A percentile compares a stretch with the other conserved stretches of the same genome.
Conservation (phyloP, 2,888 invertebrate species). For the Drosophila algonquin region DNA sequence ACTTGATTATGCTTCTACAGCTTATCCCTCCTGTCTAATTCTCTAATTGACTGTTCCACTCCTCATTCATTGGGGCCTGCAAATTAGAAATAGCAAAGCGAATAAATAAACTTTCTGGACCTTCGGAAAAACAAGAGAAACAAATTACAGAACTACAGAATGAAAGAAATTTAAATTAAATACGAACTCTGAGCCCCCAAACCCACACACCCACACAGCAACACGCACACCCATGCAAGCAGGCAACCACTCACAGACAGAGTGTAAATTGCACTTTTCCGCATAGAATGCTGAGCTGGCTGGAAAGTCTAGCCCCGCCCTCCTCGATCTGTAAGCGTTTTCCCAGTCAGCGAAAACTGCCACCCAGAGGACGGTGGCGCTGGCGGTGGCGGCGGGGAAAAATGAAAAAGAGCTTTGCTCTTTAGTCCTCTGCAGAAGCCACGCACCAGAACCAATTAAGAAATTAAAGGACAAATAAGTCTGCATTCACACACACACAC, state of each 20-base stretch:
- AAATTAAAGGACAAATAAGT: constrained; percentile 79
- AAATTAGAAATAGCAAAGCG: background rate
- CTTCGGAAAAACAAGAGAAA: constrained; percentile 7
- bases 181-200: constrained; percentile 21
- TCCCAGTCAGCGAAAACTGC: constrained; percentile 16
- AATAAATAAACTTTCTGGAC: constrained; percentile 20
- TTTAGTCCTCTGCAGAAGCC: constrained; percentile 39
- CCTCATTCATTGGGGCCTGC: background rate
- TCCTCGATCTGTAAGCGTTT: constrained; percentile 15
- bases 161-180: constrained; percentile 31
- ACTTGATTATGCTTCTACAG: background rate
- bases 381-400: too few species aligned
- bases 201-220: background rate
- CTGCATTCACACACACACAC: constrained; percentile 43
- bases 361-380: constrained; percentile 1
- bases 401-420: constrained; percentile 31
- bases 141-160: background rate
- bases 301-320: constrained; percentile 37
- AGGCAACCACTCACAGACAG: constrained; percentile 17
- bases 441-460: constrained; percentile 77
- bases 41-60: background rate
- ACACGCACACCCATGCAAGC: too few species aligned
- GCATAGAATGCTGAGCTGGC: constrained; percentile 48
- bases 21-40: background rate
- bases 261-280: constrained; percentile 62